These are phyloP conservation scores for Microcebus tavaratra DNA, from an alignment of 2,113 vertebrate genomes.

Conservation along the genomic window DNA sequence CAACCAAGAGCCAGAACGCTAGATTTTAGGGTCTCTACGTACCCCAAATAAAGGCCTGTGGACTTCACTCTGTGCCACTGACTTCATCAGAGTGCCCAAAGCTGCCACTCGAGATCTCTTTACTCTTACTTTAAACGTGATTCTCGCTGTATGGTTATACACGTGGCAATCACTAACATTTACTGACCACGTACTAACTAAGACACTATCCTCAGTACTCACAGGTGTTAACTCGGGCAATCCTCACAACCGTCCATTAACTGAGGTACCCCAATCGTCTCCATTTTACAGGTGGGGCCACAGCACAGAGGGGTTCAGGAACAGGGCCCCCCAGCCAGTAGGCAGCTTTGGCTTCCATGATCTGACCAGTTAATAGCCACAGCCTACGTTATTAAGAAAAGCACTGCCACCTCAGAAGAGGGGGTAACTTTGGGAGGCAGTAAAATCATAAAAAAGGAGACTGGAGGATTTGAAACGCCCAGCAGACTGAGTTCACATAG, in stretches of 20 bases:
- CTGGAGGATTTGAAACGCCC: neutral
- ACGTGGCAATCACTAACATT: fast-evolving
- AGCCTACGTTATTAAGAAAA: neutral
- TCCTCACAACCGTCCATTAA: neutral
- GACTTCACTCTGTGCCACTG: too few species aligned
- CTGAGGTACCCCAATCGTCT: neutral
- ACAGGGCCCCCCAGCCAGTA: neutral
- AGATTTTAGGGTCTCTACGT: fast-evolving
- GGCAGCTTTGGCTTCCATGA: neutral
- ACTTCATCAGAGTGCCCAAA: too few species aligned
- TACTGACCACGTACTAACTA: neutral
- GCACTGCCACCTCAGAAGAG: neutral
- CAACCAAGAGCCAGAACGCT: fast-evolving
- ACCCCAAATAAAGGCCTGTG: neutral
- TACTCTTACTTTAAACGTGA: neutral
- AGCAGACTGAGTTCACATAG: neutral
- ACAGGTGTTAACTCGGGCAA: fast-evolving
- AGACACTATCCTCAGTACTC: neutral
- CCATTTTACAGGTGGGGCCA: neutral
- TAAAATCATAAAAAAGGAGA: neutral
- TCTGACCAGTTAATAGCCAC: neutral
- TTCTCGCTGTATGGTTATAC: neutral
- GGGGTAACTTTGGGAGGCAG: neutral
- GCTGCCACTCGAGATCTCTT: neutral
- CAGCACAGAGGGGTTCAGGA: neutral